Conservation (phyloP, 2,888 invertebrate species). For the Phymatocera aterrima region DNA sequence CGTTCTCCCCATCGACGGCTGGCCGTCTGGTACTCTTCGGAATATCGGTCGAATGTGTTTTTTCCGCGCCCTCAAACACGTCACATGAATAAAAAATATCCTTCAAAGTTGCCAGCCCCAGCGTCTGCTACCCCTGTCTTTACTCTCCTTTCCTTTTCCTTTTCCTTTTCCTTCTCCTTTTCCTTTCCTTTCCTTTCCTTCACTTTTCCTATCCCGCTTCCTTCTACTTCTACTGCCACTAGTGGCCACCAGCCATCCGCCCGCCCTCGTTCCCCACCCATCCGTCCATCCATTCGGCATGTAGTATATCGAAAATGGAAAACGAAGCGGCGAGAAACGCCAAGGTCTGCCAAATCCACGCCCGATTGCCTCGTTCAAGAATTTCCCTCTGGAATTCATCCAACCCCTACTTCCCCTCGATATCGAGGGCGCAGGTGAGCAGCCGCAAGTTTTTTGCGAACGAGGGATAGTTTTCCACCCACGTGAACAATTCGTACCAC, state of each 20-base stretch:
- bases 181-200: too few species aligned
- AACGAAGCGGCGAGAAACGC: slow-evolving; percentile 20
- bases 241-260: too few species aligned
- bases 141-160: not conserved
- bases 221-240: too few species aligned
- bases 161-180: not conserved
- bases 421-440: not conserved
- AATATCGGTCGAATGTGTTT: slow-evolving; percentile 70
- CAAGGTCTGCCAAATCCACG: slow-evolving; percentile 25
- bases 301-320: not conserved
- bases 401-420: not conserved
- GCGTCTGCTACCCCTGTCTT: slow-evolving; percentile 54
- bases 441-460: not conserved
- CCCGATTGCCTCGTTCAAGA: not conserved
- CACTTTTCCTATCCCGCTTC: too few species aligned
- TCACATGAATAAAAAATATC: slow-evolving; percentile 74
- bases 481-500: not conserved
- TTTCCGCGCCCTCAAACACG: slow-evolving; percentile 72
- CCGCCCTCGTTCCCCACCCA: too few species aligned
- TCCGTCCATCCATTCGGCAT: not conserved
- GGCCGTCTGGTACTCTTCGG: slow-evolving; percentile 37
- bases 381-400: slow-evolving; percentile 22
- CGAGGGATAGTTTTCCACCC: not conserved
- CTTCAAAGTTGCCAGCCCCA: slow-evolving; percentile 71
- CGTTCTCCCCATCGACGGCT: slow-evolving; percentile 24